phyloP scores from a whole-genome alignment of 1,140 invertebrate species.

The Sitodiplosis mosellana region DNA sequence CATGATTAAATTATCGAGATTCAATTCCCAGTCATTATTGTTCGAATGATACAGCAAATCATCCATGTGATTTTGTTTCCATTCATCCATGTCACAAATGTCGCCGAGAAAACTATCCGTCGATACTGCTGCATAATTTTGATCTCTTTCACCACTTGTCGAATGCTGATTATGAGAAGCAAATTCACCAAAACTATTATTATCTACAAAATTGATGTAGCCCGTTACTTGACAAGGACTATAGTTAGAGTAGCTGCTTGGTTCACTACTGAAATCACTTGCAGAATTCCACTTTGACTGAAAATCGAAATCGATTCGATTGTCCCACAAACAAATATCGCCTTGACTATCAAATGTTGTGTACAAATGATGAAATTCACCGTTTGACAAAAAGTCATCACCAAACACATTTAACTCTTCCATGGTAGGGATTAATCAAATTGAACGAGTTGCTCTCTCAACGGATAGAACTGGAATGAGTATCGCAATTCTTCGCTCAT shows the following conservation, averaged over 20 bases:
- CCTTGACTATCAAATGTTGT: neutral
- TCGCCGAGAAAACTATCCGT: too few relatives aligned
- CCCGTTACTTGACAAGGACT: too few relatives aligned
- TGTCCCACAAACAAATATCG: neutral
- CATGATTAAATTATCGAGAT: neutral
- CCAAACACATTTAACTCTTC: too few relatives aligned
- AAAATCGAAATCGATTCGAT: neutral
- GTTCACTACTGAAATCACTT: neutral
- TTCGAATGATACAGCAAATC: neutral
- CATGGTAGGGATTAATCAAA: too few relatives aligned
- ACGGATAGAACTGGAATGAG: too few relatives aligned
- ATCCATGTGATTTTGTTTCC: too few relatives aligned
- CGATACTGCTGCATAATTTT: too few relatives aligned
- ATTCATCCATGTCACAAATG: too few relatives aligned
- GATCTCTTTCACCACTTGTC: neutral
- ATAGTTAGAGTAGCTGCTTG: neutral
- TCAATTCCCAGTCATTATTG: neutral
- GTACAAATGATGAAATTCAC: constrained; percentile 1
- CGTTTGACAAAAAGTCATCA: constrained; percentile 1
- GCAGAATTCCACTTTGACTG: neutral
- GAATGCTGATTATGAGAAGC: neutral
- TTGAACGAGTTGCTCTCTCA: too few relatives aligned
- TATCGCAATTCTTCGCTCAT: too few relatives aligned
- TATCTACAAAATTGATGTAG: neutral
- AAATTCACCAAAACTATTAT: neutral